A percentile compares a stretch with the other conserved stretches of the same genome.
Evolutionary conservation across 2,797 vertebrate genomes (phyloP).

Genomic region (Chaetophractus vellerosus): DNA sequence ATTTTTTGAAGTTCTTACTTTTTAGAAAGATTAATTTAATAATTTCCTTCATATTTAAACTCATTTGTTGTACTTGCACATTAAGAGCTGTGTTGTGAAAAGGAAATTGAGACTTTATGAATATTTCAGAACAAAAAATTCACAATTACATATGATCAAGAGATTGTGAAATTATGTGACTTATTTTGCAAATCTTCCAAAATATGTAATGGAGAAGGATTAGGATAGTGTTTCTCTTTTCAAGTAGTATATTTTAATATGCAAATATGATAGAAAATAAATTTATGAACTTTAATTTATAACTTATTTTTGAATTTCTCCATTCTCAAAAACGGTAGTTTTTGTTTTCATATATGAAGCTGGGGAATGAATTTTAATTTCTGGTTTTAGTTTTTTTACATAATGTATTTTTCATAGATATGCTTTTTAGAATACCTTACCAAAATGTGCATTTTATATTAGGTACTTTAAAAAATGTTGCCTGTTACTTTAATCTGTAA

Average conservation of each 20-base stretch:
- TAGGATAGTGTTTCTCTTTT: conserved; percentile 14
- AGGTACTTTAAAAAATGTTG: conserved; percentile 11
- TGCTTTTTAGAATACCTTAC: conserved; percentile 14
- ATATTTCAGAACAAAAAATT: conserved; percentile 31
- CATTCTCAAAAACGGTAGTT: not conserved
- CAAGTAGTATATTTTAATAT: conserved; percentile 2
- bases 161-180: not conserved
- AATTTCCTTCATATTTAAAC: conserved; percentile 40
- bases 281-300: not conserved
- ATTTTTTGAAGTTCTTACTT: not conserved
- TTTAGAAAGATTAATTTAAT: conserved; percentile 21
- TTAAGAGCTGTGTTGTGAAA: not conserved
- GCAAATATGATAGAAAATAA: not conserved
- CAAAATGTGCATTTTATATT: not conserved
- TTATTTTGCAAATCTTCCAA: conserved; percentile 4
- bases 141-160: not conserved
- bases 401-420: conserved; percentile 15
- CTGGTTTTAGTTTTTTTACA: not conserved
- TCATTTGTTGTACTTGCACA: not conserved
- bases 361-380: conserved; percentile 28
- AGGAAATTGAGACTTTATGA: not conserved
- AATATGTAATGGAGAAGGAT: not conserved
- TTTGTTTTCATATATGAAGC: conserved; percentile 30
- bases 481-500: not conserved
- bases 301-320: conserved; percentile 3